A percentile compares a stretch with the other conserved stretches of the same genome.
Conservation (phyloP, 2,888 invertebrate species). For the Harpalus rubripes region DNA sequence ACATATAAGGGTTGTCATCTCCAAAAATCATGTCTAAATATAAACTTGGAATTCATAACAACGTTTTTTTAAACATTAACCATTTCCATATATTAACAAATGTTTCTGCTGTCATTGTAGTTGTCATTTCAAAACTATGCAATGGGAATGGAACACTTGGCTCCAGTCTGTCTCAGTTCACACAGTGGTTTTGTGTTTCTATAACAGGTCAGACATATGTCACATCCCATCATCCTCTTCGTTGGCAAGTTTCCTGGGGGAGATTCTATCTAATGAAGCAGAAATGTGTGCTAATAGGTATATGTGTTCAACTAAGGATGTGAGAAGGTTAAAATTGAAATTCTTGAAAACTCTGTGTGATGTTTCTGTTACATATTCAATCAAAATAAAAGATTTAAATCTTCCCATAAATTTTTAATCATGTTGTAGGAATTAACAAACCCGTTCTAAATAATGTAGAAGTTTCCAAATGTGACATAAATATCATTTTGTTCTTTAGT, state of each 20-base stretch:
- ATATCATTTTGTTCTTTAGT: no score
- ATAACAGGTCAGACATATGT: not conserved
- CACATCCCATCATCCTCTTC: not conserved
- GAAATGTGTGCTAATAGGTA: conserved; percentile 2
- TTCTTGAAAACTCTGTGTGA: not conserved
- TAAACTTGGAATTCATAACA: no score
- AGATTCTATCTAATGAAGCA: not conserved
- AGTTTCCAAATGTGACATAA: no score
- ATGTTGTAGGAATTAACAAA: no score
- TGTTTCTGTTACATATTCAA: not conserved
- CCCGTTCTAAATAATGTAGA: no score
- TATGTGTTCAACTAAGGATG: not conserved
- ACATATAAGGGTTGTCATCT: no score
- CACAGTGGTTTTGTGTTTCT: not conserved
- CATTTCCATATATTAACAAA: no score
- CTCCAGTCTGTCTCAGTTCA: not conserved
- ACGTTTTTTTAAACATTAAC: no score
- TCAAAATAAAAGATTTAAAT: no score
- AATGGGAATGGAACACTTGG: not conserved
- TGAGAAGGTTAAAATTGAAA: not conserved
- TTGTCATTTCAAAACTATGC: not conserved
- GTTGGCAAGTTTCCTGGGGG: not conserved
- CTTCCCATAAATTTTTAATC: no score
- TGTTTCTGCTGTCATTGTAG: not conserved
- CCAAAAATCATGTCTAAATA: no score